Base-by-base conservation (phyloP, 92 coral and sea anemone species). In the Phymanthus crucifer region DNA sequence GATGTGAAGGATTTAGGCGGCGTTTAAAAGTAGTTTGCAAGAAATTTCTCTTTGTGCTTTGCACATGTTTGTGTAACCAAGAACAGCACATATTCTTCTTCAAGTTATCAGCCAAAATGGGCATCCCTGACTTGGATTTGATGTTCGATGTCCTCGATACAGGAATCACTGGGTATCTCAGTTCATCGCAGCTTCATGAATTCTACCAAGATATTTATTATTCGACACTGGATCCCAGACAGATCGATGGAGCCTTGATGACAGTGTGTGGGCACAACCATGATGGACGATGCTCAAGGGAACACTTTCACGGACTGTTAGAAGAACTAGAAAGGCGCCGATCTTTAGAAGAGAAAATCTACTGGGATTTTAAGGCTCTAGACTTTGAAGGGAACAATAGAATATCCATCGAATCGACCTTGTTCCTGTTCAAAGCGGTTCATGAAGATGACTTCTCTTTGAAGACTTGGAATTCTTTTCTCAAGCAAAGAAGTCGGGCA, bases 81-180 rank as follows among this genome's bases (percentile, higher is more conserved):
- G 81, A 19, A 13, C 32, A 67, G 19, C 72, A 43, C 18, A 10
- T 43, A 10, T 43, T 43, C 10, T 43, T 43, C 16, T 11, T 7
- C 2, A 3, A 54, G 27, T 70, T 19, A n/a, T 34, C 64, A 35
- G 54, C 73, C 35, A 91, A 91, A 66, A 95, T 95, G 99, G 99
- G 99, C 18, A 91, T 95, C 76, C 94, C 92, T 10, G 99, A 95
- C 37, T 77, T 93, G 84, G 98, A 93, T 64, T 48, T 93, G 54
- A 93, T 95, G 98, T 95, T 95, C 64, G 99, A 95, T 71, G 83
- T 93, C 48, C 77, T 95, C 69, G 99, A 95, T 78, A 91, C 98
- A 12, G 88, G 85, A 17, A 69, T 91, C 72, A 78, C 83, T 32
- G 98, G 99, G 1, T 93, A 87, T 80, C 46, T 95, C 52, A 89